A percentile compares a stretch with the other conserved stretches of the same genome.
Evolutionary conservation across 1,140 invertebrate genomes (phyloP).

Genomic region (Tetragnatha versicolor): DNA sequence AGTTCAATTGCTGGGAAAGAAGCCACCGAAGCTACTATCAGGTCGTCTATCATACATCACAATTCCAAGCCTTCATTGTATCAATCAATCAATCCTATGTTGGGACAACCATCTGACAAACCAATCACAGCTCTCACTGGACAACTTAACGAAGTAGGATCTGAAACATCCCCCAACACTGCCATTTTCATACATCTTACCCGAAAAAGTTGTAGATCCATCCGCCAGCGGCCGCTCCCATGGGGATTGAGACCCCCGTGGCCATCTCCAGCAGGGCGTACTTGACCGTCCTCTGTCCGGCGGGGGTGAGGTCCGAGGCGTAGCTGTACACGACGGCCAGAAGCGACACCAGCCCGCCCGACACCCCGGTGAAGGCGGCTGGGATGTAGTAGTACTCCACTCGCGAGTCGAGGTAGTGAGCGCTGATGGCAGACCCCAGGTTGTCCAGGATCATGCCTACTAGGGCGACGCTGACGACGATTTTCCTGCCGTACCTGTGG

Average conservation of each 20-base stretch:
- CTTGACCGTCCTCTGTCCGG: constrained; percentile 18
- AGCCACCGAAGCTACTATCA: no score
- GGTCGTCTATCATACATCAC: no score
- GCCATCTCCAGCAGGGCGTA: constrained; percentile 45
- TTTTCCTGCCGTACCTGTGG: constrained; percentile 41
- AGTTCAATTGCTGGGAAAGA: no score
- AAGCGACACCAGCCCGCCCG: constrained; percentile 2
- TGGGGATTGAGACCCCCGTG: constrained; percentile 1
- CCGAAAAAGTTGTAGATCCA: constrained; percentile 42
- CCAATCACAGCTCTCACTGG: no score
- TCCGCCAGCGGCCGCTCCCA: constrained; percentile 26
- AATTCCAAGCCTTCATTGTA: no score
- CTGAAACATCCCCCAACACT: no score
- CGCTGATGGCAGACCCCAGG: constrained; percentile 3
- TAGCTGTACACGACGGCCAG: constrained; percentile 46
- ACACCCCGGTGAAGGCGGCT: constrained; percentile 4
- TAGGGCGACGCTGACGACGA: constrained; percentile 1
- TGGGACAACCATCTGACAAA: no score
- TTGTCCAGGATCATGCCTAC: constrained; percentile 21
- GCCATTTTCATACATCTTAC: no score
- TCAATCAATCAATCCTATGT: no score
- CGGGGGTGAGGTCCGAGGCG: constrained; percentile 16
- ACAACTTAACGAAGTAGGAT: no score
- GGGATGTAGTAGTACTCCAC: constrained; percentile 42
- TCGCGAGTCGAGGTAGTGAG: constrained; percentile 4